Conservation (phyloP, 2,113 vertebrate species). For the Alaudala cheleensis region DNA sequence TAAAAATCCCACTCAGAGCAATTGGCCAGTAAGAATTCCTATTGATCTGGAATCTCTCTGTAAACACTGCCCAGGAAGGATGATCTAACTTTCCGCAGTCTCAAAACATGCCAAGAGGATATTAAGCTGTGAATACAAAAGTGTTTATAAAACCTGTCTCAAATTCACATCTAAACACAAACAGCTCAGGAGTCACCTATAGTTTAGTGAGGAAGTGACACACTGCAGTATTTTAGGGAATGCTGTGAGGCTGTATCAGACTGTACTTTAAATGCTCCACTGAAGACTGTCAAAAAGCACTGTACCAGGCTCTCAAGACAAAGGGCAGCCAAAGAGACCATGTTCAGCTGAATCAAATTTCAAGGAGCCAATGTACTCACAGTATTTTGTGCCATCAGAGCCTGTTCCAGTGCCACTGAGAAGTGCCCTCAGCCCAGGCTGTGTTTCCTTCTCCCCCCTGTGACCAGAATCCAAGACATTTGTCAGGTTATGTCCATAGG, state of each 20-base stretch:
- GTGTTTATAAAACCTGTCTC: background rate
- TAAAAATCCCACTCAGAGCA: background rate
- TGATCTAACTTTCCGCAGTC: background rate
- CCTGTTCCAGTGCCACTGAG: background rate
- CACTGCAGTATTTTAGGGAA: background rate
- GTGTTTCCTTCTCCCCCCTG: background rate
- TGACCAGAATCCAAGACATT: background rate
- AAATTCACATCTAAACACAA: background rate
- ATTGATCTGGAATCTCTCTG: background rate
- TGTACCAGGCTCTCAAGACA: background rate
- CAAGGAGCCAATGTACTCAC: background rate
- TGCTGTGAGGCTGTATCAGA: background rate
- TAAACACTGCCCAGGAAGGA: background rate
- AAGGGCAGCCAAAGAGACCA: background rate
- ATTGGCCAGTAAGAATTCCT: background rate
- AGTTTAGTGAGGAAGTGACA: background rate
- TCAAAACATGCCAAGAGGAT: background rate
- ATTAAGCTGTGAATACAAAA: background rate
- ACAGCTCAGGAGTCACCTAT: background rate
- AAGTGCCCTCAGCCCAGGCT: background rate
- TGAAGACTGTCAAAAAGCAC: background rate
- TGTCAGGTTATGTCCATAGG: background rate
- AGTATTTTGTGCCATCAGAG: background rate
- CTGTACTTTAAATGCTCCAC: background rate
- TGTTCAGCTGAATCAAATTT: background rate